Percentiles rank a stretch among this genome's conserved stretches.
Evolutionary conservation across 2,113 vertebrate species (phyloP).

Genomic region (Daboia siamensis): DNA sequence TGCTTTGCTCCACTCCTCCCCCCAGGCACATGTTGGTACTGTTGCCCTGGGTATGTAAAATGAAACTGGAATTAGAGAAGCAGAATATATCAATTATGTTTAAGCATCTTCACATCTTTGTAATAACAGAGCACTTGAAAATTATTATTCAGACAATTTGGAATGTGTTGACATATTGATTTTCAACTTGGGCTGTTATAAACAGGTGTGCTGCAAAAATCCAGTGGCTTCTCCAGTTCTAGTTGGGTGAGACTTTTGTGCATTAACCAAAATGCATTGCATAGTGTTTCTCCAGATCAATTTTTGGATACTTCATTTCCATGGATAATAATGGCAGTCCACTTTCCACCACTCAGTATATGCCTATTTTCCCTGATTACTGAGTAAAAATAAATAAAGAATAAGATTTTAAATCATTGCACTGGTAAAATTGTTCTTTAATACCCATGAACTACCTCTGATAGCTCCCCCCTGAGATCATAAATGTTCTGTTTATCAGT

Average conservation of each 20-base stretch:
- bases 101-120: fast-evolving
- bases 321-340: neutral
- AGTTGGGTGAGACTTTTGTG: neutral
- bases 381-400: neutral
- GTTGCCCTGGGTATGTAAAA: neutral
- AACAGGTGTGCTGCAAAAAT: neutral
- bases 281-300: neutral
- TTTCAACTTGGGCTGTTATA: neutral
- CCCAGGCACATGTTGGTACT: slow-evolving; percentile 18
- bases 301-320: neutral
- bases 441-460: neutral
- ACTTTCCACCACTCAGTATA: neutral
- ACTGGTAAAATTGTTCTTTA: neutral
- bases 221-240: neutral
- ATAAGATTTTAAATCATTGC: neutral
- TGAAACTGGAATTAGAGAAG: slow-evolving; percentile 14
- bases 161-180: neutral
- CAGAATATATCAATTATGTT: neutral
- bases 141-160: neutral
- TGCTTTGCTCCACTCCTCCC: slow-evolving; percentile 7
- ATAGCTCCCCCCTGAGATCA: neutral
- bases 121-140: neutral
- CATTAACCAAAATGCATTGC: neutral
- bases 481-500: neutral
- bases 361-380: neutral